A percentile compares a stretch with the other conserved stretches of the same genome.
phyloP scores from a whole-genome alignment of 2,888 invertebrate species.

The Amphipyra berbera region DNA sequence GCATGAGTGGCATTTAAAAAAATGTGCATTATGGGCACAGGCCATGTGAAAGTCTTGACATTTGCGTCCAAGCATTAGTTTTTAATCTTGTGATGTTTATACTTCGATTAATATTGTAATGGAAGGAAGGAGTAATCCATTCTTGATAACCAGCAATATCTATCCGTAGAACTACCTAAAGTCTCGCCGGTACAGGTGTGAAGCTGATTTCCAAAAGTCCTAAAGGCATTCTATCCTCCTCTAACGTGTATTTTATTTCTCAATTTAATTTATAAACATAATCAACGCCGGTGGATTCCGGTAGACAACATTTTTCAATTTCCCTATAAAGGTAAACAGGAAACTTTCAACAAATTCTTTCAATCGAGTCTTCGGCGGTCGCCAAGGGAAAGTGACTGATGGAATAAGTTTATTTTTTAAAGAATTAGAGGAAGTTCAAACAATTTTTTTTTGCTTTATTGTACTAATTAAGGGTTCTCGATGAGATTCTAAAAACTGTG shows the following conservation, averaged over 20 bases:
- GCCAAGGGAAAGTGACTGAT: constrained; percentile 12
- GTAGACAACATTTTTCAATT: constrained; percentile 23
- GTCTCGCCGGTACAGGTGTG: too few species aligned
- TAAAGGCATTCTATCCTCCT: too few species aligned
- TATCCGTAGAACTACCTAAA: too few species aligned
- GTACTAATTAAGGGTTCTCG: too few species aligned
- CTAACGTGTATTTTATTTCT: not conserved
- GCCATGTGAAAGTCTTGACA: constrained; percentile 66
- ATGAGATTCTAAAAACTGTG: too few species aligned
- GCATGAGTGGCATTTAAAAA: constrained; percentile 55
- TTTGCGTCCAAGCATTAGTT: constrained; percentile 53
- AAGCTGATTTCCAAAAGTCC: too few species aligned
- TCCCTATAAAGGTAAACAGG: constrained; percentile 9
- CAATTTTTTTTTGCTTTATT: too few species aligned
- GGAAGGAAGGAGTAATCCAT: constrained; percentile 14
- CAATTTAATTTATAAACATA: not conserved
- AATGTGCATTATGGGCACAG: constrained; percentile 35
- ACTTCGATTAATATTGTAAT: constrained; percentile 32
- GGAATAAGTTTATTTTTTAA: not conserved
- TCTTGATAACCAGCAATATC: not conserved
- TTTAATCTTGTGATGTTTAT: constrained; percentile 46
- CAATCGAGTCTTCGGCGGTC: constrained; percentile 2
- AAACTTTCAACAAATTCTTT: constrained; percentile 14
- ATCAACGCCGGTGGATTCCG: not conserved
- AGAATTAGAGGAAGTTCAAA: not conserved